phyloP scores from a whole-genome alignment of 2,888 invertebrate species.

The Saturnia japonica region DNA sequence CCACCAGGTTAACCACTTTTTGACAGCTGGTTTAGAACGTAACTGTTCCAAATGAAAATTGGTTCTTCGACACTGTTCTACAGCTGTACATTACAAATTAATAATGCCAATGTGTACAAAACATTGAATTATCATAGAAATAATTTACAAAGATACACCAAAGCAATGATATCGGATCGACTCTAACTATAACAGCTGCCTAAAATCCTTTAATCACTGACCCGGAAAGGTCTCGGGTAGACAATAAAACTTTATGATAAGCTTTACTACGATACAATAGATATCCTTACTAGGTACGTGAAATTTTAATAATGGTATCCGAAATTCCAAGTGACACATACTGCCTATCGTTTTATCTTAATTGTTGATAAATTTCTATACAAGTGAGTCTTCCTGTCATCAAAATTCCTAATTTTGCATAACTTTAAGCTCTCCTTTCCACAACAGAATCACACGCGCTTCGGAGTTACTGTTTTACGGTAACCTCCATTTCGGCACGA shows the following conservation, averaged over 20 bases:
- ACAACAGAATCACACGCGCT: too few species aligned
- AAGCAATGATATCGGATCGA: background rate
- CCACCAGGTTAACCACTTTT: too few species aligned
- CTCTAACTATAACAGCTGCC: background rate
- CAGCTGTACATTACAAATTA: too few species aligned
- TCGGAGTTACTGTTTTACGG: too few species aligned
- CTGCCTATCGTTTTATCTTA: background rate
- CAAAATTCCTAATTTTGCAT: too few species aligned
- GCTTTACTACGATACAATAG: background rate
- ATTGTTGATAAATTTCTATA: background rate
- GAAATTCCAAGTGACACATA: constrained; percentile 1
- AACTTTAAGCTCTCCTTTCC: too few species aligned
- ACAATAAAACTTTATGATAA: background rate
- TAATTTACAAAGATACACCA: background rate
- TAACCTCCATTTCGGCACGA: too few species aligned
- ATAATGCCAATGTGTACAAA: too few species aligned
- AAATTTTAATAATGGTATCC: constrained; percentile 1
- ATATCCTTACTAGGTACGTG: background rate
- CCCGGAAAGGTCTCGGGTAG: constrained; percentile 3
- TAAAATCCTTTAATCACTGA: constrained; percentile 5
- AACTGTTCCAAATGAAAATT: too few species aligned
- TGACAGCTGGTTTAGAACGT: too few species aligned
- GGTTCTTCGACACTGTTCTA: too few species aligned
- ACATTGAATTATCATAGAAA: background rate
- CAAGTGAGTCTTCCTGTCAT: background rate